Percentiles rank a stretch among this genome's conserved stretches.
Evolutionary conservation across 2,113 vertebrate genomes (phyloP).

Genomic region (Cynocephalus volans): DNA sequence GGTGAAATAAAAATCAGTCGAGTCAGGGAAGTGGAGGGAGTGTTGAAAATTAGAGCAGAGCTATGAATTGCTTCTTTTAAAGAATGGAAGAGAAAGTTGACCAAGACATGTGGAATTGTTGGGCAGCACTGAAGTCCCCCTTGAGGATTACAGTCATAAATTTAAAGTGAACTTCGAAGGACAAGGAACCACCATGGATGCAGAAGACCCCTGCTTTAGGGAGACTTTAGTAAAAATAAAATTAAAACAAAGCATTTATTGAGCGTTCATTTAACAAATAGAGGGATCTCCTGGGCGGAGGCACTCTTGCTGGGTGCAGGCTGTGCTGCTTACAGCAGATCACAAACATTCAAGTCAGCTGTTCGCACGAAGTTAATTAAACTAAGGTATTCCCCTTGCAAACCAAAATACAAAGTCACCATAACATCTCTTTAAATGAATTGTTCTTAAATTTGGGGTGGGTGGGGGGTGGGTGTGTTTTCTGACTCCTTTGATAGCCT

Average conservation of each 20-base stretch:
- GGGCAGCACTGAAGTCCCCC: neutral
- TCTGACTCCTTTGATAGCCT: neutral
- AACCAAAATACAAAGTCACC: neutral
- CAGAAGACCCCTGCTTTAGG: neutral
- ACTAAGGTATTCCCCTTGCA: neutral
- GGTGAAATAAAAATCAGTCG: neutral
- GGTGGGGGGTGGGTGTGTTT: neutral
- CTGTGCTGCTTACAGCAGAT: neutral
- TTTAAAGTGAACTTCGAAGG: constrained; percentile 25
- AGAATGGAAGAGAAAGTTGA: neutral
- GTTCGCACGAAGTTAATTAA: neutral
- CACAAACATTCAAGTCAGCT: neutral
- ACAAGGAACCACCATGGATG: neutral
- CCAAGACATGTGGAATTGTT: neutral
- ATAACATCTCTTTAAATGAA: neutral
- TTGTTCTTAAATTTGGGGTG: neutral
- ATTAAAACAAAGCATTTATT: neutral
- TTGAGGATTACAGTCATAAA: neutral
- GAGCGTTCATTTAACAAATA: constrained; percentile 3
- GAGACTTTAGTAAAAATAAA: constrained; percentile 3
- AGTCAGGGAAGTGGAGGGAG: neutral
- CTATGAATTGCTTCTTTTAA: neutral
- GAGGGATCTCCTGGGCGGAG: neutral
- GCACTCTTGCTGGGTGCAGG: neutral
- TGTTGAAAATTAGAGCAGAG: constrained; percentile 5